These are phyloP conservation scores for Tryphoninae sp. DNA, from an alignment of 2,888 invertebrate genomes.

Conservation along the genomic window DNA sequence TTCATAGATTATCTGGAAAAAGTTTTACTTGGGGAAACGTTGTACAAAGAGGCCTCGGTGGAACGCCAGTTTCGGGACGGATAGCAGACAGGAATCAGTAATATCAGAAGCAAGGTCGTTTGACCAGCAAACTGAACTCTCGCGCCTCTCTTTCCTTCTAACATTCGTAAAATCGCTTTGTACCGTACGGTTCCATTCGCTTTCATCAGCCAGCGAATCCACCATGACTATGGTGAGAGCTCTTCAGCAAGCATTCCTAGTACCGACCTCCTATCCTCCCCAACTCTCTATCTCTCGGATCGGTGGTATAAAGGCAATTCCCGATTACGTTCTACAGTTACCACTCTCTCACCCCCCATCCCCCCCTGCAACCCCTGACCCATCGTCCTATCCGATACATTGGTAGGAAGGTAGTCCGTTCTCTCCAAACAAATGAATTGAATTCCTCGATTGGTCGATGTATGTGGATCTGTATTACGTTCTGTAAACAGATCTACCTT, in stretches of 20 bases:
- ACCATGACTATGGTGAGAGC: conserved; percentile 32
- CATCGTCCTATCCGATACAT: not conserved
- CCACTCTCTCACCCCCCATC: not conserved
- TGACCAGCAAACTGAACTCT: conserved; percentile 21
- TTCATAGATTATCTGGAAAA: conserved; percentile 31
- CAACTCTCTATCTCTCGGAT: conserved; percentile 32
- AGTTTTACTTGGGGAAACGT: conserved; percentile 35
- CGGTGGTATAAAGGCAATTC: conserved; percentile 26
- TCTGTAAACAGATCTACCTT: not conserved
- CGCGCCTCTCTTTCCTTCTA: conserved; percentile 19
- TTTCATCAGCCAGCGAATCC: conserved; percentile 14
- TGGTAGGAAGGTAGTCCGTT: not conserved
- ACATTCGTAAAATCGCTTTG: conserved; percentile 60
- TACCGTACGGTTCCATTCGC: conserved; percentile 20
- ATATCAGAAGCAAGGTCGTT: conserved; percentile 43
- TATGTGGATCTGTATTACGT: not conserved
- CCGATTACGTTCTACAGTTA: conserved; percentile 28
- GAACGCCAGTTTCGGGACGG: not conserved
- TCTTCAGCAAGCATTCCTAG: conserved; percentile 51
- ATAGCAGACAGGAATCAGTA: not conserved
- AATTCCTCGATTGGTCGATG: not conserved
- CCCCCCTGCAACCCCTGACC: not conserved
- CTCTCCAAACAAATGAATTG: not conserved
- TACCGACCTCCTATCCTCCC: not conserved
- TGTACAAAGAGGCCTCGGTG: conserved; percentile 50